Evolutionary conservation across 1,140 invertebrate genomes (phyloP).

Genomic region (Habropoda laboriosa): DNA sequence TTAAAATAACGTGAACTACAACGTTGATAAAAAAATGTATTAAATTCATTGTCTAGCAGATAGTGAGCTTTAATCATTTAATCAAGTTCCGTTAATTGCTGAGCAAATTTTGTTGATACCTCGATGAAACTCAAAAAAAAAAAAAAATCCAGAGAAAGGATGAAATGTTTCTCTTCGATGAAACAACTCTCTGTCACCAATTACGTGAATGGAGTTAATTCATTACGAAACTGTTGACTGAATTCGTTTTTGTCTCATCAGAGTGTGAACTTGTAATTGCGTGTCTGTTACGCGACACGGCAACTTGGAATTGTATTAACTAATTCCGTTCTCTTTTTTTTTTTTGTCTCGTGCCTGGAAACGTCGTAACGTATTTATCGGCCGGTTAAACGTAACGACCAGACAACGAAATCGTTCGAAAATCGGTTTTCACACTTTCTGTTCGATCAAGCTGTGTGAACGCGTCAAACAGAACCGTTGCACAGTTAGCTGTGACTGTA

Average conservation of each 20-base stretch:
- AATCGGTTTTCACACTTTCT: slow-evolving; percentile 15
- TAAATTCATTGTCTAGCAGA: background rate
- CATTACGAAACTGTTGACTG: slow-evolving; percentile 8
- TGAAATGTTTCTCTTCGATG: background rate
- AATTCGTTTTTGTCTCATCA: slow-evolving; percentile 4
- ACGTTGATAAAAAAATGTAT: no score
- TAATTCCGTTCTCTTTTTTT: background rate
- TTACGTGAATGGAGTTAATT: slow-evolving; percentile 26
- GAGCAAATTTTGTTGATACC: slow-evolving; percentile 1
- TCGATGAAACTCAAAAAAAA: background rate
- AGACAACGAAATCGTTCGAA: slow-evolving; percentile 13
- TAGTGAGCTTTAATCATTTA: slow-evolving; percentile 3
- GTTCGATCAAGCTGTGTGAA: background rate
- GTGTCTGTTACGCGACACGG: background rate
- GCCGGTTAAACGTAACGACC: slow-evolving; percentile 22
- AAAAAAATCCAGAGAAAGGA: background rate
- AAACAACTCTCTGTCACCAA: slow-evolving; percentile 15
- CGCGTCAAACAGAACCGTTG: slow-evolving; percentile 16
- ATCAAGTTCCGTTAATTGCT: background rate
- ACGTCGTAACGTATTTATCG: slow-evolving; percentile 6
- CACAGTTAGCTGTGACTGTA: background rate
- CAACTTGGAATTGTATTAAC: slow-evolving; percentile 34
- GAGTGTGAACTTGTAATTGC: slow-evolving; percentile 18
- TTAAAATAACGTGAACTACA: background rate
- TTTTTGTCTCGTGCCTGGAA: background rate